phyloP scores from a whole-genome alignment of 2,797 vertebrate genomes.

The Moxostoma hubbsi region DNA sequence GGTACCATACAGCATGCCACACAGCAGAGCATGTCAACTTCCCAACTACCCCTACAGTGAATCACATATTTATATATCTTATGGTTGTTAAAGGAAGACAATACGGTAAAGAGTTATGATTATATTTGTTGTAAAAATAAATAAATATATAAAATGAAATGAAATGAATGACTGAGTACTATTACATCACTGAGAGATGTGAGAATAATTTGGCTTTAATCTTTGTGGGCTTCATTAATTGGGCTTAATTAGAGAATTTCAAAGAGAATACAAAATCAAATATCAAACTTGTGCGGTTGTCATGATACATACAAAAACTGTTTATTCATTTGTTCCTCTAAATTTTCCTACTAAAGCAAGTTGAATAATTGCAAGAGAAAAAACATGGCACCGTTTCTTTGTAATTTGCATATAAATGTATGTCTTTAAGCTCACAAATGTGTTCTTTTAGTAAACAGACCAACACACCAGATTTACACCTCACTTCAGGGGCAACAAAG shows the following conservation, averaged over 20 bases:
- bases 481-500: slow-evolving; percentile 72
- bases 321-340: slow-evolving; percentile 71
- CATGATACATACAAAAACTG: slow-evolving; percentile 41
- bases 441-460: slow-evolving; percentile 59
- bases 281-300: slow-evolving; percentile 58
- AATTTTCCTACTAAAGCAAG: slow-evolving; percentile 62
- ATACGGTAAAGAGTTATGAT: no score
- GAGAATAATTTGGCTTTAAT: slow-evolving; percentile 53
- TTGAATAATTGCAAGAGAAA: slow-evolving; percentile 60
- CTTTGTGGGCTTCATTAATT: slow-evolving; percentile 72
- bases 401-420: slow-evolving; percentile 66
- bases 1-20: no score
- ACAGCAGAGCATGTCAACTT: no score
- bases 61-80: no score
- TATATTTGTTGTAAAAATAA: no score
- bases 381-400: slow-evolving; percentile 47
- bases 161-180: neutral
- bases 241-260: slow-evolving; percentile 66
- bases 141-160: no score
- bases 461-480: slow-evolving; percentile 51
- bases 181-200: slow-evolving; percentile 39
- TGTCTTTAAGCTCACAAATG: slow-evolving; percentile 55
- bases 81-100: no score
- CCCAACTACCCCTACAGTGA: no score
- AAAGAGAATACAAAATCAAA: slow-evolving; percentile 68